These are phyloP conservation scores for Hylyphantes graminicola DNA, from an alignment of 1,140 invertebrate genomes.

Conservation along the genomic window DNA sequence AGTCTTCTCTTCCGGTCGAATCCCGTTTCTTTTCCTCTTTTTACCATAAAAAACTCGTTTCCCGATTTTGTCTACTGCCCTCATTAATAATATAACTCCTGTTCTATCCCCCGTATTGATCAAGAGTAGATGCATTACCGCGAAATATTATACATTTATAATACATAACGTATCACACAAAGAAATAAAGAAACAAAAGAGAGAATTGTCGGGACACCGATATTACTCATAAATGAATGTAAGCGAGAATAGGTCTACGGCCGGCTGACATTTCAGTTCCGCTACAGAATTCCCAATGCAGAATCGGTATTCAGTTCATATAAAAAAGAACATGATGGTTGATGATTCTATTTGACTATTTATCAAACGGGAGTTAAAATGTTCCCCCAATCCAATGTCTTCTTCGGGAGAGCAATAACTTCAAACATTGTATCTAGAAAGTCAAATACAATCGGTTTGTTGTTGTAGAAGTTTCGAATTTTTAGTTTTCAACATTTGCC, in stretches of 20 bases:
- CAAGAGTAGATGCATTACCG: too few relatives aligned
- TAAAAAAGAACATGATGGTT: slow-evolving; percentile 24
- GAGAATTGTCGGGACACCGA: neutral
- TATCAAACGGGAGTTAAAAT: too few relatives aligned
- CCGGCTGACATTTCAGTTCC: neutral
- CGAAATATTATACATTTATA: too few relatives aligned
- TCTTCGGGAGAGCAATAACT: too few relatives aligned
- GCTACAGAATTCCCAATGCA: too few relatives aligned
- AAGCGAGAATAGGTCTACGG: slow-evolving; percentile 4
- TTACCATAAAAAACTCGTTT: neutral
- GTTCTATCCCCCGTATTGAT: neutral
- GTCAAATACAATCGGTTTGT: too few relatives aligned
- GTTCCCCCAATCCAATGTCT: too few relatives aligned
- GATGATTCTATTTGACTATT: slow-evolving; percentile 7
- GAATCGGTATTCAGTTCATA: slow-evolving; percentile 11
- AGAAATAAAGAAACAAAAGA: slow-evolving; percentile 27
- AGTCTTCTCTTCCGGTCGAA: slow-evolving; percentile 1
- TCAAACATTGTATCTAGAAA: too few relatives aligned
- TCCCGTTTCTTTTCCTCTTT: neutral
- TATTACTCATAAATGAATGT: slow-evolving; percentile 28
- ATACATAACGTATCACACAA: neutral
- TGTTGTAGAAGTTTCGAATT: too few relatives aligned
- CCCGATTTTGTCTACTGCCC: slow-evolving; percentile 5
- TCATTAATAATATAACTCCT: slow-evolving; percentile 26
- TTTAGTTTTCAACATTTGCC: too few relatives aligned